Evolutionary conservation across 64 coral and sea anemone genomes (phyloP).

Genomic region (Orbicella faveolata): DNA sequence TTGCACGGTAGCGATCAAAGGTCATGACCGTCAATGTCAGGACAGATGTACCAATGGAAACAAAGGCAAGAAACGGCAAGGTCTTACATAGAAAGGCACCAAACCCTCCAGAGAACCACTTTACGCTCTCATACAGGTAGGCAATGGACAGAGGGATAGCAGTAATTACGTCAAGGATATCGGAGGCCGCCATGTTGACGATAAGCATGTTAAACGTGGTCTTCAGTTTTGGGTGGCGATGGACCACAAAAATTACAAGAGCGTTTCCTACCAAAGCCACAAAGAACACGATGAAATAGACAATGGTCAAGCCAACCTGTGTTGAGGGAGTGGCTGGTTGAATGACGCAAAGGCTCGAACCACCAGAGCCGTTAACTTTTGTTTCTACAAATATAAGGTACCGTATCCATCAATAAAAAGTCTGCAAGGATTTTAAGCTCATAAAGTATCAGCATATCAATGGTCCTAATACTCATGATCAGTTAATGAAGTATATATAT

Average conservation of each 20-base stretch:
- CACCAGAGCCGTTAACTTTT: neutral
- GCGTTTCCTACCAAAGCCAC: conserved; percentile 62
- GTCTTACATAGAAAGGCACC: conserved; percentile 61
- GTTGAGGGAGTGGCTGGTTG: conserved; percentile 16
- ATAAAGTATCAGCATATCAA: no score
- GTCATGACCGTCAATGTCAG: conserved; percentile 71
- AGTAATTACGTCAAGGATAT: conserved; percentile 66
- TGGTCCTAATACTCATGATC: no score
- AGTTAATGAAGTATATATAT: no score
- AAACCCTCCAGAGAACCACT: conserved; percentile 44
- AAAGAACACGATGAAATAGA: conserved; percentile 57
- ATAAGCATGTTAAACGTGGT: conserved; percentile 82
- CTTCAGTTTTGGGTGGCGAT: conserved; percentile 65
- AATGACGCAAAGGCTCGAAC: neutral
- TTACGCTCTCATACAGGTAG: conserved; percentile 29
- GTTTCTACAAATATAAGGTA: conserved; percentile 26
- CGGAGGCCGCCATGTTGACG: conserved; percentile 76
- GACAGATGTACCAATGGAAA: conserved; percentile 70
- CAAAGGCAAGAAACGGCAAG: conserved; percentile 28
- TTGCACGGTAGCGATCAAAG: conserved; percentile 83
- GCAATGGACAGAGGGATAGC: conserved; percentile 32
- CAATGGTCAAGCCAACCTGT: conserved; percentile 51
- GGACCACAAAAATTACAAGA: conserved; percentile 73
- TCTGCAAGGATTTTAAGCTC: neutral
- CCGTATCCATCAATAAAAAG: neutral